phyloP scores from a whole-genome alignment of 2,888 invertebrate species.

The Drosophila phalerata region DNA sequence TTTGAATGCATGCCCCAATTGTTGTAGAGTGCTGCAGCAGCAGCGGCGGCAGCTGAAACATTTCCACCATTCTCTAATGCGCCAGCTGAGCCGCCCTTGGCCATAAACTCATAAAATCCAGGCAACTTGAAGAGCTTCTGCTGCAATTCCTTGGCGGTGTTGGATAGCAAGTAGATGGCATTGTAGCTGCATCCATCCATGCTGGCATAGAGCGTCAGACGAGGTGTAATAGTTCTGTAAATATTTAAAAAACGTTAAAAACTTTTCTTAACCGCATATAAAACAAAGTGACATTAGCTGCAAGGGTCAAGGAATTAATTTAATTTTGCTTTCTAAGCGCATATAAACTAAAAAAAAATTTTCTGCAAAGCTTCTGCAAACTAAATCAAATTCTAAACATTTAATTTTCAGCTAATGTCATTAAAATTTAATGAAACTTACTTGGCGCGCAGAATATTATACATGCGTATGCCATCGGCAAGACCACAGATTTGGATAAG shows the following conservation, averaged over 20 bases:
- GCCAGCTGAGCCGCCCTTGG: slow-evolving; percentile 76
- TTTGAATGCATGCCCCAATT: slow-evolving; percentile 84
- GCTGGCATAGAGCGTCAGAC: slow-evolving; percentile 93
- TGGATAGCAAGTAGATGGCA: slow-evolving; percentile 92
- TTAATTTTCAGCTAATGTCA: slow-evolving; percentile 36
- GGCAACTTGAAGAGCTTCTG: slow-evolving; percentile 89
- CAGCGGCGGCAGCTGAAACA: slow-evolving; percentile 40
- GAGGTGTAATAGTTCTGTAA: slow-evolving; percentile 89
- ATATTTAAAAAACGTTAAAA: neutral
- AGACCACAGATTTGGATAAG: slow-evolving; percentile 97
- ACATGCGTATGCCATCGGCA: slow-evolving; percentile 96
- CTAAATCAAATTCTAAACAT: too few relatives aligned
- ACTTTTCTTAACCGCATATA: too few relatives aligned
- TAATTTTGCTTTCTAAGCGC: too few relatives aligned
- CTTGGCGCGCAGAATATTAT: slow-evolving; percentile 95
- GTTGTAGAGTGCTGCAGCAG: slow-evolving; percentile 62
- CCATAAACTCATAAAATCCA: slow-evolving; percentile 85
- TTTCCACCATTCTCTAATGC: slow-evolving; percentile 65
- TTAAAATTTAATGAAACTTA: slow-evolving; percentile 85
- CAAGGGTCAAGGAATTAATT: too few relatives aligned
- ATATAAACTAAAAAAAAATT: too few relatives aligned
- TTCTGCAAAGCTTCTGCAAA: too few relatives aligned
- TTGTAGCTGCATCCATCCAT: slow-evolving; percentile 90
- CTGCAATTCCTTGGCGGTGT: slow-evolving; percentile 89
- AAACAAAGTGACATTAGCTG: too few relatives aligned